Evolutionary conservation across 2,113 vertebrate species (phyloP).

Genomic region (Camelus bactrianus): DNA sequence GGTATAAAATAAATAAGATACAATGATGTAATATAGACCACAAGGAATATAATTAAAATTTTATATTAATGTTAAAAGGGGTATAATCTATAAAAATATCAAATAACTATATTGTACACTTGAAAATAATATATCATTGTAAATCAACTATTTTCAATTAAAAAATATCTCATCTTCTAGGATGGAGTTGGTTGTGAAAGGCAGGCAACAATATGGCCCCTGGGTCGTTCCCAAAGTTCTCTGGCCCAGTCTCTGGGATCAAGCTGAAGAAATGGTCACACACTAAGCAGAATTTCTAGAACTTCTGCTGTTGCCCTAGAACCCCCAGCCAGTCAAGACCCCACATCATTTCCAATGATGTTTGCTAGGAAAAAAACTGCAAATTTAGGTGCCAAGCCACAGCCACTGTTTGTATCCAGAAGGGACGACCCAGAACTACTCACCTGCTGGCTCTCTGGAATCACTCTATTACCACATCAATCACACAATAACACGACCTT

Average conservation of each 20-base stretch:
- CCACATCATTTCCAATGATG: neutral
- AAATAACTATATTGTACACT: neutral
- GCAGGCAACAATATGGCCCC: neutral
- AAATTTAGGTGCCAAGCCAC: neutral
- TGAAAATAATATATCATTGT: neutral
- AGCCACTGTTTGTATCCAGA: neutral
- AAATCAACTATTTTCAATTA: neutral
- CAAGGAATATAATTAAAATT: neutral
- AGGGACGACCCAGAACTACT: neutral
- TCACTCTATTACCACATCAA: neutral
- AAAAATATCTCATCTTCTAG: neutral
- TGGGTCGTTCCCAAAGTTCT: neutral
- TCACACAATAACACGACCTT: neutral
- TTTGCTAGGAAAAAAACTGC: neutral
- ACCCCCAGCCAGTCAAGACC: accelerated
- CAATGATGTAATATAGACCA: neutral
- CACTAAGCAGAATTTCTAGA: neutral
- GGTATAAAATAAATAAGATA: neutral
- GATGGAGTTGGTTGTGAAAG: accelerated
- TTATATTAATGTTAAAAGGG: neutral
- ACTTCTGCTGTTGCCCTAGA: neutral
- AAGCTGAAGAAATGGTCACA: neutral
- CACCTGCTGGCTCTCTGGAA: neutral
- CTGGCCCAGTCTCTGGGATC: accelerated
- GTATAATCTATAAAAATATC: neutral